A percentile compares a stretch with the other conserved stretches of the same genome.
phyloP scores from a whole-genome alignment of 2,113 vertebrate genomes.

The Lucifuga dentata region DNA sequence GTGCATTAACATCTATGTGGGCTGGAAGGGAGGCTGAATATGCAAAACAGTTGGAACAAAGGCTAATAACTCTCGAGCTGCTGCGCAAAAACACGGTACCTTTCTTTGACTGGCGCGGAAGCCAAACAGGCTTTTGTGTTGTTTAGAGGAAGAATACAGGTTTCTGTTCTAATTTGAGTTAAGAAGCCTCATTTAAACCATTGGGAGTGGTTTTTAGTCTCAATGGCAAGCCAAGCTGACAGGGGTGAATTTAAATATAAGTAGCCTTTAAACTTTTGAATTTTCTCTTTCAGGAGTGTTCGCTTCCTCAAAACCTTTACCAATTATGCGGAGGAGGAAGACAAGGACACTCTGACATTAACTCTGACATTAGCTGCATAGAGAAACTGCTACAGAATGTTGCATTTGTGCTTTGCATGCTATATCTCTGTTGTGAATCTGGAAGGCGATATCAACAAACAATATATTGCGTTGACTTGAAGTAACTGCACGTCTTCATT shows the following conservation, averaged over 20 bases:
- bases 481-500: background rate
- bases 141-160: conserved; percentile 54
- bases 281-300: conserved; percentile 22
- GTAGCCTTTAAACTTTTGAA: conserved; percentile 23
- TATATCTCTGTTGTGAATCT: background rate
- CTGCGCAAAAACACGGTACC: conserved; percentile 66
- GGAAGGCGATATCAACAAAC: background rate
- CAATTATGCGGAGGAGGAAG: background rate
- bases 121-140: conserved; percentile 43
- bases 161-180: conserved; percentile 51
- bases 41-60: conserved; percentile 84
- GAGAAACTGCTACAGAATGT: background rate
- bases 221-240: conserved; percentile 18
- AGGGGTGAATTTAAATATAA: conserved; percentile 26
- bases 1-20: conserved; percentile 86
- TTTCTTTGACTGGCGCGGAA: conserved; percentile 72
- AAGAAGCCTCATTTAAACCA: conserved; percentile 34
- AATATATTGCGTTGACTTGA: background rate
- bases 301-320: conserved; percentile 10
- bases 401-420: background rate
- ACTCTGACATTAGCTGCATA: background rate
- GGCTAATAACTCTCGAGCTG: conserved; percentile 78
- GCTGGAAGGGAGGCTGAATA: conserved; percentile 81
- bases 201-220: conserved; percentile 10
- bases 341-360: background rate